Base-by-base conservation (phyloP, 2,888 invertebrate species). In the Exephanes ischioxanthus region DNA sequence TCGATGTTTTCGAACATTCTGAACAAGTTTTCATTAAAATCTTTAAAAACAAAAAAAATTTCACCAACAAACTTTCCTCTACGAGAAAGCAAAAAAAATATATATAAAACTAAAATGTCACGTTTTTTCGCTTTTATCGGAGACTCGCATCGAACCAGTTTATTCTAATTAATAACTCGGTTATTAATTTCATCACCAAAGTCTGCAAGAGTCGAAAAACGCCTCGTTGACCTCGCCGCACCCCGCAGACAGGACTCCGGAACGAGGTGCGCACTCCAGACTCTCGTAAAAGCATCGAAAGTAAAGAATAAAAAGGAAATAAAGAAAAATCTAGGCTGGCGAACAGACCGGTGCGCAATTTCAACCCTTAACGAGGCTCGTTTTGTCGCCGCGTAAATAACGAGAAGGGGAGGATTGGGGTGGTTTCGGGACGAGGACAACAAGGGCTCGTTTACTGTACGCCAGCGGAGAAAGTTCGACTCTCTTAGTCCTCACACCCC, bases 361-460 rank as follows among this genome's bases (percentile, higher is more conserved):
- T 77, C 53, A 77, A 83, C 85, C 85, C 85, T 86, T 86, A 83
- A 86, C 85, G 85, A 86, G 83, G 73, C 83, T 72, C 85, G 83
- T 83, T 86, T 86, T 80, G 83, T 83, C 85, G 73, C 85, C 83
- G 72, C 83, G 83, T 83, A 80, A 83, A 83, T 86, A 86, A 83
- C 83, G 77, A 83, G 82, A 85, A 77, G n/a, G 58, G 55, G 73
- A 41, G 63, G 63, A 68, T 45, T 14, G 45, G 45, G 45, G 45
- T 45, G 71, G 79, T 82, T 70, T 53, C 83, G 67, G 51, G 14
- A 66, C 14, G 53, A 33, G 61, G 61, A 45, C 33, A 61, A 61
- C 51, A 70, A 78, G 73, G 53, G 72, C 76, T 61, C 80, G 53
- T 77, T 73, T 76, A 45, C 77, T 4, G 1, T 70, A 48, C 33